Evolutionary conservation across 2,113 vertebrate genomes (phyloP), one percentile per base, ranked within the genome.

Genomic region (Tetraodon nigroviridis): DNA sequence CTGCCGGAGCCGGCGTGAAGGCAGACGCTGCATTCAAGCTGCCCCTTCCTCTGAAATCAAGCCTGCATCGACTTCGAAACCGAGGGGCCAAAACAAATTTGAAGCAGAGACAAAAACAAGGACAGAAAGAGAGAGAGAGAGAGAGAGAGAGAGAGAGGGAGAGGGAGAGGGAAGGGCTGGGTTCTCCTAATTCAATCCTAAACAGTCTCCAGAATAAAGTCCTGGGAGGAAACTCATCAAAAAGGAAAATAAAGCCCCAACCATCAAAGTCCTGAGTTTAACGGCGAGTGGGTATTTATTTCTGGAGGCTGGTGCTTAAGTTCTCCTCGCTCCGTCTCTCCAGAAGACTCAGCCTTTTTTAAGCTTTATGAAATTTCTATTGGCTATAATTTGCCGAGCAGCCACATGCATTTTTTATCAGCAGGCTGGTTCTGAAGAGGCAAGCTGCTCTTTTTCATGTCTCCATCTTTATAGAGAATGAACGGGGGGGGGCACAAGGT

Each of bases 281-380:
- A n/a, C n/a, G n/a, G n/a, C n/a, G 64, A 24, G 3, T 5, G 22
- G 22, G 82, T 78, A 64, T 83, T 76, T 88, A 84, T 88, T 87
- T 84, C 83, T 86, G 85, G 79, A 82, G 79, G 77, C 58, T 21
- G 55, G 76, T 73, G 75, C 78, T 87, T 84, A 83, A 84, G 73
- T 86, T 86, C 77, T 78, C 75, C 40, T 65, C 67, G 76, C 81
- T 77, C 64, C 57, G 61, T 77, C 72, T 74, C 69, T 73, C 62
- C 69, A 42, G 47, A 55, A 77, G 70, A 82, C 67, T 64, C 55
- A 78, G 70, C 58, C 69, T 53, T 55, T 55, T 22, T 45, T 85
- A 74, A 46, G 72, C 73, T 79, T 86, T 84, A 88, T 88, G 84
- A 87, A 87, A 90, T 86, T 90, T 86, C 85, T 81, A 78, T 82